Evolutionary conservation across 2,888 invertebrate species (phyloP).

Genomic region (Pantelozetes paolii): DNA sequence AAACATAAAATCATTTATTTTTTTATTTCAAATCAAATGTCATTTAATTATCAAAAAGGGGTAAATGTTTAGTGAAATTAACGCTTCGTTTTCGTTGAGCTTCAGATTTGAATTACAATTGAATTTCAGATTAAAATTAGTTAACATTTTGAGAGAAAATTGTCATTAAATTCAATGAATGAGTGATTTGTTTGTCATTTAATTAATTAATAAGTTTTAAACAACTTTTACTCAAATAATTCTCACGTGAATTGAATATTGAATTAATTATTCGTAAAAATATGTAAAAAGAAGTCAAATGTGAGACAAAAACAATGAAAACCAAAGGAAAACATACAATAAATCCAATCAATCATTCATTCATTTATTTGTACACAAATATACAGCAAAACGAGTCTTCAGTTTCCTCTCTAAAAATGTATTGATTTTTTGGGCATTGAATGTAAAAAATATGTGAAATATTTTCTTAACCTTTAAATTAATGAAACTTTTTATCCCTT

Average conservation of each 20-base stretch:
- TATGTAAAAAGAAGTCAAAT: background rate
- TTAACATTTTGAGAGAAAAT: no score
- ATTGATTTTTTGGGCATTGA: background rate
- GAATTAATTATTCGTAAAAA: background rate
- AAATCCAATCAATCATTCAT: background rate
- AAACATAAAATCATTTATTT: no score
- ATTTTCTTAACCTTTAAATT: no score
- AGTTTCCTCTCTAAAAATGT: background rate
- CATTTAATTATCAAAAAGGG: no score
- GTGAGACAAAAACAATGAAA: background rate
- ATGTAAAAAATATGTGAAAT: background rate
- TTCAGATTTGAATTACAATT: no score
- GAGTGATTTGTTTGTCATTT: background rate
- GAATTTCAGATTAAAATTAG: no score
- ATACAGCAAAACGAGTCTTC: no score
- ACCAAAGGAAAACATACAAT: no score
- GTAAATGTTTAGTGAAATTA: no score
- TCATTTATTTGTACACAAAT: slow-evolving; percentile 1
- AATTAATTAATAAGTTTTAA: slow-evolving; percentile 9
- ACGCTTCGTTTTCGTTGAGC: no score
- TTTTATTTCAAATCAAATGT: no score
- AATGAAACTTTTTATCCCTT: background rate
- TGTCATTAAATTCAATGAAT: slow-evolving; percentile 3
- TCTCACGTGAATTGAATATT: background rate
- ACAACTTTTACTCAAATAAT: slow-evolving; percentile 18